Conservation (phyloP, 2,797 vertebrate species). For the Chrysocyon brachyurus region DNA sequence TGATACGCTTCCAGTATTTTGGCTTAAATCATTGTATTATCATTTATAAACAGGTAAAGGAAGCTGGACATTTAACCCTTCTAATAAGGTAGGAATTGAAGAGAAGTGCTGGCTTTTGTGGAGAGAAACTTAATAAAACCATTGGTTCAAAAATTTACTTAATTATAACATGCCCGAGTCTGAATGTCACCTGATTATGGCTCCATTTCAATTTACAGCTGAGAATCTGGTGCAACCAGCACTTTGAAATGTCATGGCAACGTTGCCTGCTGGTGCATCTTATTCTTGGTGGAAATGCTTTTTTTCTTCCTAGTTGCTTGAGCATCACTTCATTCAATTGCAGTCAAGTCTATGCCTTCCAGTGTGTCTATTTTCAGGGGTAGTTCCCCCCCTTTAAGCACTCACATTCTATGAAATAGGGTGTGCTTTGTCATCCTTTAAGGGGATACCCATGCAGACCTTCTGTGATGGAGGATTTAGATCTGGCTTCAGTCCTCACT, state of each 20-base stretch:
- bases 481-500: neutral
- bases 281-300: conserved; percentile 8
- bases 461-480: neutral
- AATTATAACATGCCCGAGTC: conserved; percentile 68
- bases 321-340: conserved; percentile 25
- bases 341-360: conserved; percentile 42
- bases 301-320: conserved; percentile 37
- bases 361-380: conserved; percentile 47
- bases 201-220: conserved; percentile 54
- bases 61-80: conserved; percentile 37
- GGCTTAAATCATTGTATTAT: conserved; percentile 1
- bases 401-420: neutral
- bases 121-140: conserved; percentile 66
- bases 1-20: neutral
- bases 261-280: conserved; percentile 46
- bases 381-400: neutral
- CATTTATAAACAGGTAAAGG: conserved; percentile 53
- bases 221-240: conserved; percentile 58
- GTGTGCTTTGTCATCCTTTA: neutral
- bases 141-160: conserved; percentile 78
- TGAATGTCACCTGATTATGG: conserved; percentile 68
- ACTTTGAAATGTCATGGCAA: conserved; percentile 75
- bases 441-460: neutral
- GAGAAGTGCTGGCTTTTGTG: conserved; percentile 60
- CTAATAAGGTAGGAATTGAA: neutral